These are phyloP conservation scores for Semotilus atromaculatus DNA, from an alignment of 2,797 vertebrate species.

Conservation along the genomic window DNA sequence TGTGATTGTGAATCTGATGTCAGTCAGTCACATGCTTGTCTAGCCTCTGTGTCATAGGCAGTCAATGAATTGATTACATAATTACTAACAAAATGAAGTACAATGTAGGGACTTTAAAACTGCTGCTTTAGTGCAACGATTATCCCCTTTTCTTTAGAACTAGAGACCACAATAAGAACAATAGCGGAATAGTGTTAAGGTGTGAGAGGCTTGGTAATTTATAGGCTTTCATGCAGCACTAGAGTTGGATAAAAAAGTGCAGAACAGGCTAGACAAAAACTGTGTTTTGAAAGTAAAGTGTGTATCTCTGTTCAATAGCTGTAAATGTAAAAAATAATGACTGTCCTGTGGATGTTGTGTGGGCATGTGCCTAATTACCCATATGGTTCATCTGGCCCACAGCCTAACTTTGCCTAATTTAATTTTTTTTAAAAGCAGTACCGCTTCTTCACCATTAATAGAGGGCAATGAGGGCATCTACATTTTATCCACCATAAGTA, in stretches of 20 bases:
- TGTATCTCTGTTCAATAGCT: neutral
- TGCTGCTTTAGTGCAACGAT: neutral
- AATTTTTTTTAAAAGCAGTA: no score
- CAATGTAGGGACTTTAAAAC: slow-evolving; percentile 8
- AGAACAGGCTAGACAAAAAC: neutral
- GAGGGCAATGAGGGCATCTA: slow-evolving; percentile 14
- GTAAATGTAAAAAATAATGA: neutral
- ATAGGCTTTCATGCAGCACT: neutral
- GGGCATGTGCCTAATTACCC: neutral
- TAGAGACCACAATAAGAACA: neutral
- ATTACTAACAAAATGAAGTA: slow-evolving; percentile 24
- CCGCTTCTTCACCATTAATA: neutral
- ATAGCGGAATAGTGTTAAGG: neutral
- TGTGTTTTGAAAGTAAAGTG: neutral
- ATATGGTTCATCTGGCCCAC: slow-evolving; percentile 7
- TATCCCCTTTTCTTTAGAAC: slow-evolving; percentile 2
- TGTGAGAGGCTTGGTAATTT: neutral
- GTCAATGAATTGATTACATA: slow-evolving; percentile 16
- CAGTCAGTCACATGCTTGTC: slow-evolving; percentile 11
- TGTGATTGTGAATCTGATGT: neutral
- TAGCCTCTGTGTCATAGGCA: neutral
- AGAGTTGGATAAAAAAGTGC: neutral
- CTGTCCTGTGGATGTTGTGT: slow-evolving; percentile 3
- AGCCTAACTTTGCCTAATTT: slow-evolving; percentile 7
- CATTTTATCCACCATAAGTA: neutral